phyloP scores from a whole-genome alignment of 2,888 invertebrate species.

The Buathra laborator region DNA sequence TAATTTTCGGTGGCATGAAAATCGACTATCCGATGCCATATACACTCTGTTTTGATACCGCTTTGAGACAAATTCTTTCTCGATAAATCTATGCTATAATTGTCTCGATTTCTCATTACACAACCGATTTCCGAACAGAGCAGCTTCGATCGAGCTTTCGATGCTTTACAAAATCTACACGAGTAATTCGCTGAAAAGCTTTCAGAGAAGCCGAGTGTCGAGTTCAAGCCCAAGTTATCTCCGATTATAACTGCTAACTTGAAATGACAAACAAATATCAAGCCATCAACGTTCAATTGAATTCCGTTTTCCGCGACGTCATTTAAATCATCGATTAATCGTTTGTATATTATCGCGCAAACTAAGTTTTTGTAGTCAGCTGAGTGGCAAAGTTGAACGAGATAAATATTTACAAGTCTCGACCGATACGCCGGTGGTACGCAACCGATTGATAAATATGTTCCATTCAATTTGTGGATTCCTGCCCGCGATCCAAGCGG shows the following conservation, averaged over 20 bases:
- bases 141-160: conserved; percentile 16
- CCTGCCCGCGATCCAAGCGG: conserved; percentile 42
- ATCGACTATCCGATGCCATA: conserved; percentile 65
- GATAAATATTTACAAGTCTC: conserved; percentile 38
- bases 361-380: conserved; percentile 34
- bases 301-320: conserved; percentile 37
- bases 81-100: conserved; percentile 35
- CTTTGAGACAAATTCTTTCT: conserved; percentile 48
- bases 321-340: conserved; percentile 35
- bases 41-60: conserved; percentile 70
- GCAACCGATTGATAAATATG: conserved; percentile 37
- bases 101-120: conserved; percentile 19
- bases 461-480: conserved; percentile 41
- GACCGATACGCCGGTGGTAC: conserved; percentile 25
- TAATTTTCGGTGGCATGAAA: conserved; percentile 71
- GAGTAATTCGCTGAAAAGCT: conserved; percentile 63
- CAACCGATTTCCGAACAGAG: background rate
- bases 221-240: conserved; percentile 63
- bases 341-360: conserved; percentile 22
- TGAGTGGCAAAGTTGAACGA: conserved; percentile 35
- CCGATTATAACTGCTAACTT: conserved; percentile 47
- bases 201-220: conserved; percentile 61
- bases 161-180: conserved; percentile 59
- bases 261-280: background rate
- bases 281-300: conserved; percentile 4